These are phyloP conservation scores for Porites australiensis DNA, from an alignment of 64 coral and sea anemone genomes.

Conservation along the genomic window DNA sequence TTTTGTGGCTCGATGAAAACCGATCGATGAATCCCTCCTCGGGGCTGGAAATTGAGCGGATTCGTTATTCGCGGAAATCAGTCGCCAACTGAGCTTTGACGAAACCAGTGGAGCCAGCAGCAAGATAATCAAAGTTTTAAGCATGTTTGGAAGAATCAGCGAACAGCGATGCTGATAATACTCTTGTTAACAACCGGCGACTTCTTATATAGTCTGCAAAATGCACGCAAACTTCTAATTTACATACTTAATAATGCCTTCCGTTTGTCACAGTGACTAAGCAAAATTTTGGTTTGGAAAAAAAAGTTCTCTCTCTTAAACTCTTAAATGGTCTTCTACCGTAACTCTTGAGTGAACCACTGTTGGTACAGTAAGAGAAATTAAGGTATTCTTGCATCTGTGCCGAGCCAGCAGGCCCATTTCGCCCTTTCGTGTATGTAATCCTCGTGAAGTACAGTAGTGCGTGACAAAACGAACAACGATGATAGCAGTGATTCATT, in stretches of 20 bases:
- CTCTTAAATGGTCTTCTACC: not conserved
- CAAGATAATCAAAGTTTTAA: constrained; percentile 5
- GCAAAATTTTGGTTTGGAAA: not conserved
- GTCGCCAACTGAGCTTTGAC: constrained; percentile 40
- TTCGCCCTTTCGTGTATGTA: no score
- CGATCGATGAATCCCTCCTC: constrained; percentile 67
- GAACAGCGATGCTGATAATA: not conserved
- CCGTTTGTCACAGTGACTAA: not conserved
- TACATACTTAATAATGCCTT: no score
- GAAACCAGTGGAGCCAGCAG: not conserved
- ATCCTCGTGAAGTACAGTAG: no score
- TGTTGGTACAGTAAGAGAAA: no score
- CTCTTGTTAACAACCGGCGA: not conserved
- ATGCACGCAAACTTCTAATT: not conserved
- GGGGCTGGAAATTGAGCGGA: constrained; percentile 11
- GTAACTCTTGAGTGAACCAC: no score
- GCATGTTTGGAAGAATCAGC: not conserved
- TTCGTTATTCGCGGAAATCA: constrained; percentile 8
- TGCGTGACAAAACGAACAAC: no score
- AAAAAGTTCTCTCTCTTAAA: no score
- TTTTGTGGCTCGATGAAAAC: constrained; percentile 16
- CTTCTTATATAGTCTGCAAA: not conserved
- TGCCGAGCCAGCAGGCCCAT: no score
- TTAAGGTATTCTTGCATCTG: no score
- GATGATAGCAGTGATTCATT: no score